Evolutionary conservation across 2,113 vertebrate species (phyloP), one percentile per base, ranked within the genome.

Genomic region (Nothoprocta pentlandii): DNA sequence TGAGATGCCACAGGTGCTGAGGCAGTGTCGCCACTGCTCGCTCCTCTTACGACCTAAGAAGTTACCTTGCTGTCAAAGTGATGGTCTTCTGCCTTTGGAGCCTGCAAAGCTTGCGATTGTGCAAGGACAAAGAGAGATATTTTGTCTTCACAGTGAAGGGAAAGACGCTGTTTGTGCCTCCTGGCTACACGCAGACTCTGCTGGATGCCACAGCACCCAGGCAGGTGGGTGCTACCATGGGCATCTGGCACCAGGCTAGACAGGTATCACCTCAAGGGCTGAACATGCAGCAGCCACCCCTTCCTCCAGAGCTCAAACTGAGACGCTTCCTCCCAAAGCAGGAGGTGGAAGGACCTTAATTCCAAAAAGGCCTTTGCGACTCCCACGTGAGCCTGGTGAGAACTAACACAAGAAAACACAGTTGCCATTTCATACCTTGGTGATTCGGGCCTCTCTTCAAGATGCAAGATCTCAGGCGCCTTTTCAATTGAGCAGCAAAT

Each of bases 261-360:
- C 22, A 51, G 34, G 1, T 32, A 73, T 16, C 51, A 39, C 8
- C 39, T 7, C 28, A 64, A 67, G 42, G 68, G 32, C n/a, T 63
- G 25, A 44, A 34, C 30, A 12, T 2, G 16, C 14, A 51, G 70
- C 61, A 68, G 4, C 34, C 44, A 22, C 9, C 12, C 3, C 7
- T n/a, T 13, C 39, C 20, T 20, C 21, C 0, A 0, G 28, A 6
- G 34, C 66, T 30, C 17, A 41, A 61, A 61, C 0, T 0, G 30
- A 30, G 19, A 80, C 2, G 12, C 17, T 66, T 58, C 58, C 81
- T 54, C 42, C 47, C 26, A 73, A 89, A 69, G 7, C 41, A 77
- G 71, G 21, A 64, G 49, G 44, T 36, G 16, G 39, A 67, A 16
- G 28, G 15, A 61, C 32, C 53, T 32, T 44, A 91, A 26, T 19